Conservation (phyloP, 2,888 invertebrate genomes). For the Macrophya alboannulata region DNA sequence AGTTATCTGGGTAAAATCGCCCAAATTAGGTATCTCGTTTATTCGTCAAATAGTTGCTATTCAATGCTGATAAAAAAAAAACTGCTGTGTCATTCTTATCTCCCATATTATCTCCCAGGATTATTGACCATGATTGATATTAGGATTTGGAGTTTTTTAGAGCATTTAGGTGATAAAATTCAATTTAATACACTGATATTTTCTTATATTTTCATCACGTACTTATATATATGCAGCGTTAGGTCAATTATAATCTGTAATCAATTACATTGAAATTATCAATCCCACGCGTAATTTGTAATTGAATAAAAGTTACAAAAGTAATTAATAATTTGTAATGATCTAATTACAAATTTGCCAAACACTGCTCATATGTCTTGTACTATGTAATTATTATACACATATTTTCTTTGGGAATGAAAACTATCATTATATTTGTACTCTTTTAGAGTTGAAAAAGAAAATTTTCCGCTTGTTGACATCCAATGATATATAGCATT, state of each 20-base stretch:
- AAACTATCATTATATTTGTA: slow-evolving; percentile 24
- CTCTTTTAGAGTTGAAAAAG: not conserved
- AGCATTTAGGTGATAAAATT: not conserved
- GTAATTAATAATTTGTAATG: too few relatives aligned
- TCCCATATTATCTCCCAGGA: too few relatives aligned
- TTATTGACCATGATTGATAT: not conserved
- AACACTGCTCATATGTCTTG: not conserved
- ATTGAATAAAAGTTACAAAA: too few relatives aligned
- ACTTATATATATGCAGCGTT: not conserved
- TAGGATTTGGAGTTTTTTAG: not conserved
- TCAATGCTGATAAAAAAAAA: too few relatives aligned
- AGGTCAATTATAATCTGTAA: too few relatives aligned
- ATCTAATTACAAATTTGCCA: too few relatives aligned
- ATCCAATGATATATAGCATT: not conserved
- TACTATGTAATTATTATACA: not conserved
- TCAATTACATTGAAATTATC: not conserved
- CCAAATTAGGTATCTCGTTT: too few relatives aligned
- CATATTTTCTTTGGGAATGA: not conserved
- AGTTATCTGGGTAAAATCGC: too few relatives aligned
- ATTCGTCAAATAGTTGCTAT: too few relatives aligned
- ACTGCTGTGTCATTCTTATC: too few relatives aligned
- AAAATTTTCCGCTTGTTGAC: not conserved
- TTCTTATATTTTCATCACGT: slow-evolving; percentile 6
- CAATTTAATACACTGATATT: slow-evolving; percentile 2
- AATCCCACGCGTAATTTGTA: too few relatives aligned